These are phyloP conservation scores for Megaleporinus macrocephalus DNA, from an alignment of 2,113 vertebrate species.

Conservation along the genomic window DNA sequence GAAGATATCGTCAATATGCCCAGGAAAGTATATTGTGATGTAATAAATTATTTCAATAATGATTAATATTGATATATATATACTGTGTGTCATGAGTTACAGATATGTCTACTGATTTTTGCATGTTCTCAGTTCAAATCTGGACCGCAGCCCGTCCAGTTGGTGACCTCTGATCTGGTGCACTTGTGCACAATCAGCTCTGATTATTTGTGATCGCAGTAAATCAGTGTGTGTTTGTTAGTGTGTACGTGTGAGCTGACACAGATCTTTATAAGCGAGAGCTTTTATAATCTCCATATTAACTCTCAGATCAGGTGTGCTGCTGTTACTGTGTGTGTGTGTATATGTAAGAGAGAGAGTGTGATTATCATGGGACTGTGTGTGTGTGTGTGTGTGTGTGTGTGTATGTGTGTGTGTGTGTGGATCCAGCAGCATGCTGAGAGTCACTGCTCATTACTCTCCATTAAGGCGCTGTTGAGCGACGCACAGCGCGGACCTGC, in stretches of 20 bases:
- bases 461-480: slow-evolving; percentile 28
- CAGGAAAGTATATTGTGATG: too few relatives aligned
- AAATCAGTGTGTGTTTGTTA: background rate
- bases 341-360: background rate
- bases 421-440: background rate
- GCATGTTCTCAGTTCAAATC: too few relatives aligned
- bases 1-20: too few relatives aligned
- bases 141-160: too few relatives aligned
- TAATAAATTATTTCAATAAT: too few relatives aligned
- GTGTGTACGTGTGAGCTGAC: background rate
- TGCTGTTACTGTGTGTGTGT: background rate
- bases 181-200: too few relatives aligned
- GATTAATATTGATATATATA: too few relatives aligned
- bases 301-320: background rate
- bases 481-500: slow-evolving; percentile 36
- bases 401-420: slow-evolving; percentile 24
- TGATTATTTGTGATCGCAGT: too few relatives aligned
- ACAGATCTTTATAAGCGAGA: too few relatives aligned
- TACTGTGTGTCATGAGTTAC: too few relatives aligned
- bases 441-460: slow-evolving; percentile 53
- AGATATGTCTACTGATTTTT: too few relatives aligned
- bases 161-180: too few relatives aligned
- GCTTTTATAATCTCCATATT: background rate
- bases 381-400: slow-evolving; percentile 5
- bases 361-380: background rate